Base-by-base conservation (phyloP, 2,113 vertebrate species). In the Helogale parvula region DNA sequence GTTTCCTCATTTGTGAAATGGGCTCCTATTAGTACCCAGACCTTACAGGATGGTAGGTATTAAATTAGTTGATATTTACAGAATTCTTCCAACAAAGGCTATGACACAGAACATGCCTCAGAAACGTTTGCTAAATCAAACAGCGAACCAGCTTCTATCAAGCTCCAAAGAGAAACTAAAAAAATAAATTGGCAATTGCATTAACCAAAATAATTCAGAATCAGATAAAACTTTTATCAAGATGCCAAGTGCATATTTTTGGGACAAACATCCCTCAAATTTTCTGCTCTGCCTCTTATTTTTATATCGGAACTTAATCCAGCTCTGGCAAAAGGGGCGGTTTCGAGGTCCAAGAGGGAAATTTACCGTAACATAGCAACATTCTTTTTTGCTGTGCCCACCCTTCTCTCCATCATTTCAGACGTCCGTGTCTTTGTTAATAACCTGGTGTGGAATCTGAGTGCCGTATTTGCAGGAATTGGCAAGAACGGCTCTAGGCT, bases 381-480 rank as follows among this genome's bases (percentile, higher is more conserved):
- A 98, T 97, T 98, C 69, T 96, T 95, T 90, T 65, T 92, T 82
- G 41, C 52, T 83, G 27, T 47, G 87, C 68, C 63, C 89, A 87
- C 79, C 82, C 92, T 94, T 97, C 84, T 94, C 41, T 72, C 92
- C 63, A 85, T 86, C 76, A 69, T 83, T 94, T 94, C 83, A 87
- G 88, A 94, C 45, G 80, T 76, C 45, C 60, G 25, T 54, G 82
- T 94, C 93, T 93, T 88, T 96, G 85, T 92, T 97, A 96, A 96
- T 74, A 97, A 92, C 47, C 63, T 90, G 65, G 25, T 94, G 79
- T 97, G 84, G 96, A 96, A 96, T 90, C 33, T 84, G 60, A 97
- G 74, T 9, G 16, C 11, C 93, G 33, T 82, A 84, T 81, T 88
- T 89, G 45, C 68, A 95, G 89, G 33, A 82, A 91, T n/a, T 92